phyloP scores from a whole-genome alignment of 1,140 invertebrate genomes.

The Cotesia typhae region DNA sequence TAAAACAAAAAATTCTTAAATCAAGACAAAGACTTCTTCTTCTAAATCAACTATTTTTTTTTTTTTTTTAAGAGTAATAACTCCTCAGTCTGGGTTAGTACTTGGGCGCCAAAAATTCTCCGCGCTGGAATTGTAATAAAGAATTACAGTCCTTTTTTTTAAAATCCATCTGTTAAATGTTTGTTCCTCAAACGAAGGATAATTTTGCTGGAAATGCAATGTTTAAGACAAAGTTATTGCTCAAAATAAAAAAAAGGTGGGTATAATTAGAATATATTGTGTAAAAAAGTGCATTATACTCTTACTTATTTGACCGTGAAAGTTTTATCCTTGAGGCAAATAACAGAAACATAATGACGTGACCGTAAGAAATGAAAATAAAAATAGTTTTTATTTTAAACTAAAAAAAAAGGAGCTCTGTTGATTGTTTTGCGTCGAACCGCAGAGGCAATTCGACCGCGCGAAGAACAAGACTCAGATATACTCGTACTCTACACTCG shows the following conservation, averaged over 20 bases:
- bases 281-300: slow-evolving; percentile 12
- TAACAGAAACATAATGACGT: slow-evolving; percentile 21
- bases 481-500: background rate
- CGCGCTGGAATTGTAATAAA: no score
- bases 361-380: slow-evolving; percentile 13
- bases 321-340: slow-evolving; percentile 3
- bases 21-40: no score
- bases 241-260: no score
- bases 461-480: slow-evolving; percentile 21
- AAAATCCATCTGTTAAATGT: no score
- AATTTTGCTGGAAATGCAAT: no score
- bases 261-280: background rate
- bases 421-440: slow-evolving; percentile 39
- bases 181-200: no score
- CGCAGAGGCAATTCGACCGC: slow-evolving; percentile 27
- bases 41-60: no score
- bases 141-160: no score
- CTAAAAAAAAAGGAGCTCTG: background rate
- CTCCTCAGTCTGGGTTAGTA: no score
- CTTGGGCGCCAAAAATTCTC: no score
- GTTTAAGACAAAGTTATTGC: background rate
- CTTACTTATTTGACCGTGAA: slow-evolving; percentile 22
- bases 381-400: background rate
- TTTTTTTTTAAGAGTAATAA: no score
- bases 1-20: no score